phyloP scores from a whole-genome alignment of 1,140 invertebrate species.

The Mizuhopecten yessoensis region DNA sequence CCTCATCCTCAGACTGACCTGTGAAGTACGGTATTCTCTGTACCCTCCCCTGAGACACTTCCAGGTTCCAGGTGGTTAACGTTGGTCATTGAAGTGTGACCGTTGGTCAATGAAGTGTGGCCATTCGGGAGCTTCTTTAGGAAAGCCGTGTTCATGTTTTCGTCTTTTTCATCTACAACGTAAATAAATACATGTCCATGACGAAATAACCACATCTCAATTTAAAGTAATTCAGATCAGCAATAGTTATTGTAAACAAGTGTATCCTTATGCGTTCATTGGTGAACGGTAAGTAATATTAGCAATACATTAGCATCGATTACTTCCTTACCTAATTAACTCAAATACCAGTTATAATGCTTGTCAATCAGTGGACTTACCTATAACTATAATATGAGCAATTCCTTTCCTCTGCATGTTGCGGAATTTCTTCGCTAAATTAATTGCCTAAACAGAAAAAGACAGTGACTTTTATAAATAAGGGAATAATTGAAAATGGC shows the following conservation, averaged over 20 bases:
- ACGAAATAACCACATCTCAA: too few species aligned
- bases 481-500: too few species aligned
- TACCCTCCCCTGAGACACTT: neutral
- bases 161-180: constrained; percentile 63
- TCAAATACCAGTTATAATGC: too few species aligned
- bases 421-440: constrained; percentile 66
- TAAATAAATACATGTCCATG: neutral
- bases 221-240: too few species aligned
- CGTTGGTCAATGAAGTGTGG: constrained; percentile 21
- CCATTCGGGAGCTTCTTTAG: constrained; percentile 64
- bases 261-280: too few species aligned
- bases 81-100: neutral
- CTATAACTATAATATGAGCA: constrained; percentile 70
- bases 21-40: constrained; percentile 43
- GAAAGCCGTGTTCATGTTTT: constrained; percentile 60
- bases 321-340: too few species aligned
- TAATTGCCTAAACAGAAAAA: constrained; percentile 65
- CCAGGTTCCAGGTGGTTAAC: neutral
- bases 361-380: constrained; percentile 61
- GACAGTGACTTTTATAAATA: neutral
- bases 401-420: constrained; percentile 67
- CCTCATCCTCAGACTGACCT: constrained; percentile 55
- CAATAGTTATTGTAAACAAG: too few species aligned
- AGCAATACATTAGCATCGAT: too few species aligned
- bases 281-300: too few species aligned